phyloP scores from a whole-genome alignment of 2,888 invertebrate genomes.

The Pheosia gnoma region DNA sequence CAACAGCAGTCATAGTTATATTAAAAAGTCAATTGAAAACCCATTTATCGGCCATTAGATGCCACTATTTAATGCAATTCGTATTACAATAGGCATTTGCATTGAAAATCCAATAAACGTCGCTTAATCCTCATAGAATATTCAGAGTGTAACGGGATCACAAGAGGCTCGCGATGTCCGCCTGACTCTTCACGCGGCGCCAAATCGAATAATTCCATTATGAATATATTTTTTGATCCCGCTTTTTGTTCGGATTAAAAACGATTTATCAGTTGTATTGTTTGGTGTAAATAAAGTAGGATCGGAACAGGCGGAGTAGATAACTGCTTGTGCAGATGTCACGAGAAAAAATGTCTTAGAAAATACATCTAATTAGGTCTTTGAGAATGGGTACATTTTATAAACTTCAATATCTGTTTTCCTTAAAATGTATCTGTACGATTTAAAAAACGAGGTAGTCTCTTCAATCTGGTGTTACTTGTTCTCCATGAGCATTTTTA shows the following conservation, averaged over 20 bases:
- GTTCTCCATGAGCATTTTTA: background rate
- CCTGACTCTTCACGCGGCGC: slow-evolving; percentile 17
- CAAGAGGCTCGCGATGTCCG: slow-evolving; percentile 40
- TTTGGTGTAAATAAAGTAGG: slow-evolving; percentile 45
- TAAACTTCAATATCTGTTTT: no score
- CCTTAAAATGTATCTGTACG: no score
- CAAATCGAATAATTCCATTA: slow-evolving; percentile 50
- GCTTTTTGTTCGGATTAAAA: slow-evolving; percentile 53
- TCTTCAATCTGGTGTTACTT: background rate
- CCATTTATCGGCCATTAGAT: slow-evolving; percentile 41
- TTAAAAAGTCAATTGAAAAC: slow-evolving; percentile 18
- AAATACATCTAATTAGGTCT: no score
- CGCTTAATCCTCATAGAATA: slow-evolving; percentile 42
- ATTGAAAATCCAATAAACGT: slow-evolving; percentile 41
- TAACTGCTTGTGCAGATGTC: no score
- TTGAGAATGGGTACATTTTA: no score
- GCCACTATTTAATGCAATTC: slow-evolving; percentile 34
- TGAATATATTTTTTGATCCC: slow-evolving; percentile 45
- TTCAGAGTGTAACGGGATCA: slow-evolving; percentile 24
- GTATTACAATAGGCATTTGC: slow-evolving; percentile 38
- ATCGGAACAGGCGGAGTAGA: slow-evolving; percentile 29
- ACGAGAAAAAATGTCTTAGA: no score
- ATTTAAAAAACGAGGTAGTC: background rate
- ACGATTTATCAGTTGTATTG: slow-evolving; percentile 52
- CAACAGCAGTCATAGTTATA: no score